phyloP scores from a whole-genome alignment of 23 tunicate species.

The Ascidia mentula region DNA sequence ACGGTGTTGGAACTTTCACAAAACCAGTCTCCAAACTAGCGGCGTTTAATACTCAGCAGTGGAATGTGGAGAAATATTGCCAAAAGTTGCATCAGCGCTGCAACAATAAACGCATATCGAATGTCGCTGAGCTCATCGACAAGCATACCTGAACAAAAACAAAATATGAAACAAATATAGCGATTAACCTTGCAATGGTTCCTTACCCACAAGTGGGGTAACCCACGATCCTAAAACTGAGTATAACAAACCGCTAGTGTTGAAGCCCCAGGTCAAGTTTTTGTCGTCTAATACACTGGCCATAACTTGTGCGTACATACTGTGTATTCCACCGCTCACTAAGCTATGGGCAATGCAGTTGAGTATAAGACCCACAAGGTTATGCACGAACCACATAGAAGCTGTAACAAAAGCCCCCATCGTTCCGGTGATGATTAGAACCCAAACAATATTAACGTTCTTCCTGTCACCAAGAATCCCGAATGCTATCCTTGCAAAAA shows the following conservation, averaged over 20 bases:
- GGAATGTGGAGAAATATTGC: neutral
- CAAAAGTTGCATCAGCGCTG: neutral
- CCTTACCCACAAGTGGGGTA: slow-evolving; percentile 15
- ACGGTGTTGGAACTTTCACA: too few relatives aligned
- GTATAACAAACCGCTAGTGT: slow-evolving; percentile 7
- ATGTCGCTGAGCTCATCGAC: slow-evolving; percentile 6
- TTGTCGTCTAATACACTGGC: slow-evolving; percentile 13
- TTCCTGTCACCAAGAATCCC: slow-evolving; percentile 20
- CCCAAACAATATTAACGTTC: neutral
- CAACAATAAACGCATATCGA: neutral
- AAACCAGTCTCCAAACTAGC: too few relatives aligned
- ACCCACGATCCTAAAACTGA: slow-evolving; percentile 1
- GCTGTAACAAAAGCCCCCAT: neutral
- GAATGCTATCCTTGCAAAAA: slow-evolving; percentile 5
- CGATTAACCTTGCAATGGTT: too few relatives aligned
- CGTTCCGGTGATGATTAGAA: slow-evolving; percentile 1
- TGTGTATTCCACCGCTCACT: neutral
- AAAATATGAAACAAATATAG: neutral
- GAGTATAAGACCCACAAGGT: neutral
- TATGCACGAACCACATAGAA: neutral
- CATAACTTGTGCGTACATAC: neutral
- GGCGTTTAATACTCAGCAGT: neutral
- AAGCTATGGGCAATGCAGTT: neutral
- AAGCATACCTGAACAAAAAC: neutral
- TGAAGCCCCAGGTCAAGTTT: slow-evolving; percentile 19